Conservation (phyloP, 2,113 vertebrate species). For the Oncorhynchus mykiss region DNA sequence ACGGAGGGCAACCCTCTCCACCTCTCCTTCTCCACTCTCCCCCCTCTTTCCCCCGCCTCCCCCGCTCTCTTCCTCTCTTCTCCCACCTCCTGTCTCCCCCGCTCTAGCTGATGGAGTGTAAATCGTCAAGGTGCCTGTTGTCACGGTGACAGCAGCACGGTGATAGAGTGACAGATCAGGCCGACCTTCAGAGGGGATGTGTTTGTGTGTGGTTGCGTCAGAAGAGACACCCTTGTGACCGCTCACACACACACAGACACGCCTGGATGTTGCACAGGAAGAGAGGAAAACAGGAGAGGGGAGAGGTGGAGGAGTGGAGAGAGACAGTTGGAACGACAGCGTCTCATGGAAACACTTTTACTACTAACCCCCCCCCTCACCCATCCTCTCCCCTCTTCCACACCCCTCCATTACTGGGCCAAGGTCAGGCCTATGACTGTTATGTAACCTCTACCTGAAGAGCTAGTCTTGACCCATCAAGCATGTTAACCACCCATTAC, state of each 20-base stretch:
- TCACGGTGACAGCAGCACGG: slow-evolving; percentile 62
- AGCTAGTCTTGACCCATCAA: slow-evolving; percentile 53
- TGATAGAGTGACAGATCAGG: slow-evolving; percentile 65
- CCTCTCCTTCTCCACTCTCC: slow-evolving; percentile 9
- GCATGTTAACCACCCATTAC: slow-evolving; percentile 54
- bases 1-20: slow-evolving; percentile 61
- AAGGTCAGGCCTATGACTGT: slow-evolving; percentile 63
- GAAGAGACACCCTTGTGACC: background rate
- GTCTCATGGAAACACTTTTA: background rate
- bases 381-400: slow-evolving; percentile 16
- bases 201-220: slow-evolving; percentile 2
- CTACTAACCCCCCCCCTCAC: background rate
- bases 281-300: background rate
- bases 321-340: background rate
- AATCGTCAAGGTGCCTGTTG: slow-evolving; percentile 64
- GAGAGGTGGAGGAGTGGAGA: background rate
- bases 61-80: slow-evolving; percentile 25
- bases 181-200: slow-evolving; percentile 64
- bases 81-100: slow-evolving; percentile 32
- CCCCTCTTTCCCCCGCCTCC: slow-evolving; percentile 13
- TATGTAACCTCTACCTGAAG: slow-evolving; percentile 61
- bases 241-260: background rate
- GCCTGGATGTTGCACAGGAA: background rate
- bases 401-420: slow-evolving; percentile 50
- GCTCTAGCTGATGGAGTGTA: slow-evolving; percentile 64